A percentile compares a stretch with the other conserved stretches of the same genome.
Evolutionary conservation across 2,797 vertebrate species (phyloP).

Genomic region (Lerista edwardsae): DNA sequence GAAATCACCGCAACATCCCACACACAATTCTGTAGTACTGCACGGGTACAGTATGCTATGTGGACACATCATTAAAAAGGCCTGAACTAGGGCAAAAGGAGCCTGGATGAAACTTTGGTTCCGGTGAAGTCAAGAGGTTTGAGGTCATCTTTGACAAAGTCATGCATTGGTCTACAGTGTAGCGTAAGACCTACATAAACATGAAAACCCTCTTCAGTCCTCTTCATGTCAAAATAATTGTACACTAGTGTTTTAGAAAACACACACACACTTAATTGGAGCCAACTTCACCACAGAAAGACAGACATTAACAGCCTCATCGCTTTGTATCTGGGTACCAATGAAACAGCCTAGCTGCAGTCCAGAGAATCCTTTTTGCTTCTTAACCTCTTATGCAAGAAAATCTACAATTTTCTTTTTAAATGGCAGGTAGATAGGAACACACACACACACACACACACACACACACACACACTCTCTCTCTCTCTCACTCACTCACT

Average conservation of each 20-base stretch:
- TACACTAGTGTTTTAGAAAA: too few species aligned
- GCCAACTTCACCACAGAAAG: background rate
- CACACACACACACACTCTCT: too few species aligned
- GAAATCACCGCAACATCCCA: background rate
- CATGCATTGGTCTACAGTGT: background rate
- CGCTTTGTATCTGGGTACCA: too few species aligned
- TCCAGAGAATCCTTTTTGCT: background rate
- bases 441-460: too few species aligned
- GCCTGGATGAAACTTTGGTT: background rate
- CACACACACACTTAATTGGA: background rate
- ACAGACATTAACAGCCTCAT: background rate
- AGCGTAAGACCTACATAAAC: too few species aligned
- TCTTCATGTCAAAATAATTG: background rate
- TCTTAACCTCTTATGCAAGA: background rate
- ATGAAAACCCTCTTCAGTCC: background rate
- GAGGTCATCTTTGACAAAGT: background rate
- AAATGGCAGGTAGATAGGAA: background rate
- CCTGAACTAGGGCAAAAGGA: background rate
- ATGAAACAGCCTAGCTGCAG: background rate
- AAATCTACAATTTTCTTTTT: background rate
- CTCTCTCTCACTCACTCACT: too few species aligned
- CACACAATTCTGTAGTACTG: background rate
- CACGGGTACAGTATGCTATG: background rate
- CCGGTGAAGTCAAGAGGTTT: background rate
- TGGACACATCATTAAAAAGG: background rate